Evolutionary conservation across 2,797 vertebrate species (phyloP), one percentile per base, ranked within the genome.

Genomic region (Argyrosomus regius): DNA sequence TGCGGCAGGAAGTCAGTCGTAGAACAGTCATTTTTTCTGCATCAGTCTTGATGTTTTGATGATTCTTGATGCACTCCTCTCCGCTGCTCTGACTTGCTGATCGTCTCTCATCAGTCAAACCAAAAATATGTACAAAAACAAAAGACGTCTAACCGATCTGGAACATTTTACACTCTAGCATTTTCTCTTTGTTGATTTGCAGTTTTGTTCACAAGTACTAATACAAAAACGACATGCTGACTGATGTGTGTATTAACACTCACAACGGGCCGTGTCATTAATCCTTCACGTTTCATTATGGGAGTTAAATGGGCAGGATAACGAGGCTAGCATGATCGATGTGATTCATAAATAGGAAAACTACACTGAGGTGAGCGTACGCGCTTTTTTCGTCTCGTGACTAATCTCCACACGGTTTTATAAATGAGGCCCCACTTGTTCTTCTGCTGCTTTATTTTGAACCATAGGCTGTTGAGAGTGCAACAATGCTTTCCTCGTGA

Each of bases 371-470:
- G 28, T 35, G n/a, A 26, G 4, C 9, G 6, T 3, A 12, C 39
- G 6, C 35, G 2, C 22, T 41, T 56, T 60, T 67, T 67, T 69
- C 22, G 18, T 18, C 22, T 53, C 45, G 1, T 45, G 17, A 12
- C 3, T 0, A 56, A 10, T 59, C n/a, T 9, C 4, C n/a, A 4
- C 45, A 26, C 20, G 3, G 8, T 61, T 84, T 87, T 79, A 80
- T 87, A 89, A 85, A 84, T 57, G 84, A 90, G 87, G 83, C 86
- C 88, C 81, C 50, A 0, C 46, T 82, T 68, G 60, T 88, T 77
- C 20, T 84, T 85, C 87, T 88, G 87, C 87, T 84, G 91, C 90
- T 92, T 92, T 90, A 83, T 89, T 90, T 93, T 88, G 45, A 90
- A 86, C 80, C 81, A 57, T 35, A 88, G 79, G 89, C 85, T 73